A percentile compares a stretch with the other conserved stretches of the same genome.
Evolutionary conservation across 2,888 invertebrate genomes (phyloP).

Genomic region (Polyommatus iphigenia): DNA sequence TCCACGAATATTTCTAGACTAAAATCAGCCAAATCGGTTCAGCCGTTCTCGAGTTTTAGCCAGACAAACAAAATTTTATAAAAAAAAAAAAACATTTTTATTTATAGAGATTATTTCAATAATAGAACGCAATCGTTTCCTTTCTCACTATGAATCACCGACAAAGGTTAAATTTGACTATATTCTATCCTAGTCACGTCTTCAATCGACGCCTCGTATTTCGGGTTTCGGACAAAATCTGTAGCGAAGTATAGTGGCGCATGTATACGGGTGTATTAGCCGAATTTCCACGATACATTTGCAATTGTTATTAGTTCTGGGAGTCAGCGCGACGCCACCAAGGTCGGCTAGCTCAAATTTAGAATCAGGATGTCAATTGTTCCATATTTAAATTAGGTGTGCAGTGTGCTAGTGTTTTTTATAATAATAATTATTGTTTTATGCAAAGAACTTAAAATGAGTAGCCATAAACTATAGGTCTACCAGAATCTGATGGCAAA

Average conservation of each 20-base stretch:
- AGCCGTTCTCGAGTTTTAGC: too few relatives aligned
- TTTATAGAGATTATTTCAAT: too few relatives aligned
- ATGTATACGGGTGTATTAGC: constrained; percentile 50
- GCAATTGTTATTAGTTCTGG: constrained; percentile 68
- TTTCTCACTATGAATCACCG: background rate
- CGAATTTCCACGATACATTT: constrained; percentile 52
- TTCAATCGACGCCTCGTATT: constrained; percentile 69
- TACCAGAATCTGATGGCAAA: too few relatives aligned
- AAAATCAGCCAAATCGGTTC: too few relatives aligned
- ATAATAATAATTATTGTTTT: background rate
- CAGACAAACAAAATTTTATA: too few relatives aligned
- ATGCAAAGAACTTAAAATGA: too few relatives aligned
- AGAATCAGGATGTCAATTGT: constrained; percentile 18
- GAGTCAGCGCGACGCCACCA: constrained; percentile 56
- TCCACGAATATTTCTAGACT: too few relatives aligned
- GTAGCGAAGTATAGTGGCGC: constrained; percentile 52
- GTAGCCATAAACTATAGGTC: too few relatives aligned
- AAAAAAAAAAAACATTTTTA: too few relatives aligned
- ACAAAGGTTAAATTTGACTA: constrained; percentile 55
- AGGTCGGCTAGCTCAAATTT: constrained; percentile 8
- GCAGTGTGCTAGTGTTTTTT: background rate
- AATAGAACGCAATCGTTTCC: too few relatives aligned
- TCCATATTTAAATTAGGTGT: constrained; percentile 17
- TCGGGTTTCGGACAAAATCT: constrained; percentile 61
- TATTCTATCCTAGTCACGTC: constrained; percentile 57